These are phyloP conservation scores for Deroplatys truncata DNA, from an alignment of 2,888 invertebrate genomes.

Conservation along the genomic window DNA sequence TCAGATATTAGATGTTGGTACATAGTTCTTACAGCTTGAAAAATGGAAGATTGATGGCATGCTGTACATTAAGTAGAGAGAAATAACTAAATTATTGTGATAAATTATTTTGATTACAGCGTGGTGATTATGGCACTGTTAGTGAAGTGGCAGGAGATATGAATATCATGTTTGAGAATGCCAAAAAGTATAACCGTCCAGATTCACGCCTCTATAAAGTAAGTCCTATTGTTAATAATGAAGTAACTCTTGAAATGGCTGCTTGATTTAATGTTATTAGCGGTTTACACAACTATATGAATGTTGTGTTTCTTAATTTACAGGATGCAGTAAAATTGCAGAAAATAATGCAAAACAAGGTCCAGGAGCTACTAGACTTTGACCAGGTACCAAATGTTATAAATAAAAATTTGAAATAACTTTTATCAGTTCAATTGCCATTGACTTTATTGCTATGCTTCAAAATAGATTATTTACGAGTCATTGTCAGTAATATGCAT, in stretches of 20 bases:
- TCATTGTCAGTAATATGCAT: too few relatives aligned
- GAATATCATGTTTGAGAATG: conserved; percentile 96
- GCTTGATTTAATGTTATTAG: neutral
- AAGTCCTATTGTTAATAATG: conserved; percentile 31
- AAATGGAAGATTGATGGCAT: too few relatives aligned
- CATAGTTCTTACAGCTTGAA: too few relatives aligned
- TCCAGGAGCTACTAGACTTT: conserved; percentile 66
- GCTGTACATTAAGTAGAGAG: too few relatives aligned
- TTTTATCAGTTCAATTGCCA: too few relatives aligned
- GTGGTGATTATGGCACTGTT: conserved; percentile 76
- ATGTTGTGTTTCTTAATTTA: conserved; percentile 32
- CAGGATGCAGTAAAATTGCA: conserved; percentile 79
- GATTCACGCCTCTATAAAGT: conserved; percentile 79
- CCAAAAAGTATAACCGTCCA: conserved; percentile 81
- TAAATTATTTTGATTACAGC: conserved; percentile 40
- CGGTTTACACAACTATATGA: neutral
- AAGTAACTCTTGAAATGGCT: neutral
- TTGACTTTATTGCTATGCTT: too few relatives aligned
- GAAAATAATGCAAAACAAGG: conserved; percentile 76
- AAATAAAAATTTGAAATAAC: too few relatives aligned
- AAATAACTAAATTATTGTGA: too few relatives aligned
- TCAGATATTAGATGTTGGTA: too few relatives aligned
- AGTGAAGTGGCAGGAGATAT: conserved; percentile 90
- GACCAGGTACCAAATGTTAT: conserved; percentile 46
- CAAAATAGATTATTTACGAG: too few relatives aligned